phyloP scores from a whole-genome alignment of 1,140 invertebrate genomes.

The Metaphire vulgaris region DNA sequence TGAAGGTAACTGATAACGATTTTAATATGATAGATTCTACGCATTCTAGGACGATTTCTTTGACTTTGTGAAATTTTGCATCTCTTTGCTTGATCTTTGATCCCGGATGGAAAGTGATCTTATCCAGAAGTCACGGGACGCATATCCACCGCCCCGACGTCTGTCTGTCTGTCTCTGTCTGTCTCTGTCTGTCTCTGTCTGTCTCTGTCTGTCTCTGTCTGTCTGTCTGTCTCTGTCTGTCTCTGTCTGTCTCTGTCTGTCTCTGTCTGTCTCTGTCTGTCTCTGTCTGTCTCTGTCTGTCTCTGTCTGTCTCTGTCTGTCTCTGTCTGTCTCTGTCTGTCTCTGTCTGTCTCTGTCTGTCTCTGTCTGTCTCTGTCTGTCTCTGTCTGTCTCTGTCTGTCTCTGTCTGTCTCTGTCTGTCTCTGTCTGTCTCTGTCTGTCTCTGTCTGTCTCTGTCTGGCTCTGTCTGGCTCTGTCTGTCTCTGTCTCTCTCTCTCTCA shows the following conservation, averaged over 20 bases:
- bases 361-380: not conserved
- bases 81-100: too few species aligned
- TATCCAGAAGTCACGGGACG: too few species aligned
- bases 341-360: not conserved
- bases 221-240: not conserved
- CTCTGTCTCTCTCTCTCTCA: not conserved
- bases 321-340: not conserved
- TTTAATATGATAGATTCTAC: too few species aligned
- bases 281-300: not conserved
- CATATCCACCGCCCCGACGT: not conserved
- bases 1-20: too few species aligned
- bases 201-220: not conserved
- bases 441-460: not conserved
- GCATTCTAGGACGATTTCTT: too few species aligned
- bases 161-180: not conserved
- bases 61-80: too few species aligned
- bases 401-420: not conserved
- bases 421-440: not conserved
- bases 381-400: not conserved
- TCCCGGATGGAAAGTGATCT: too few species aligned
- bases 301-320: not conserved
- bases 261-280: not conserved
- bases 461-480: not conserved
- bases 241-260: not conserved
- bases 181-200: not conserved